Evolutionary conservation across 1,140 invertebrate species (phyloP), one percentile per base, ranked within the genome.

Genomic region (Drosophila grimshawi): DNA sequence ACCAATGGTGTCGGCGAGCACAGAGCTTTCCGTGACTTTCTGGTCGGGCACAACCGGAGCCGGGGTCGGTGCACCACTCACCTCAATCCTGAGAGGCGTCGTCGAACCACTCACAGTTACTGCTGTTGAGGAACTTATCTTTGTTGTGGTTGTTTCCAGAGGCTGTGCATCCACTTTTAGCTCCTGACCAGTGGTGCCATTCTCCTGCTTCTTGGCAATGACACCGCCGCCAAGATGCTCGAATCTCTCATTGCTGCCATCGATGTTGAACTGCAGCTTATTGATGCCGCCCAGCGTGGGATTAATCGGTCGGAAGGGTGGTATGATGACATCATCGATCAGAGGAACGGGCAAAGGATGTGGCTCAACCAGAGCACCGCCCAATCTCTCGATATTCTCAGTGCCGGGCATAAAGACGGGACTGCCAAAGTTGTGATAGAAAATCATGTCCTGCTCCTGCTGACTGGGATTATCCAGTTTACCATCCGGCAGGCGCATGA

Each of bases 351-450:
- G 92, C 57, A 92, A 11, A 0, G 91, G 92, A 76, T 92, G 91
- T 8, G 92, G 91, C 49, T 92, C 89, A 0, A 92, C 92, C 4
- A 90, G 64, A 0, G 91, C 81, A 4, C 85, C 90, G 5, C 92
- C 92, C 32, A 92, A 55, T 3, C 86, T 80, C 51, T 92, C 92
- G 7, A 92, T 91, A 7, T 83, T 90, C 39, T 90, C 86, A 0
- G 81, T 81, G 51, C 80, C 90, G 0, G 85, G 90, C 67, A 91
- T 70, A 32, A 91, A 92, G n/a, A 91, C 78, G 0, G 92, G 92
- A 76, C 85, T 92, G 5, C 81, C 86, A 53, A 92, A 92, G 56
- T 80, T 92, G 39, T 92, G 92, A 65, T 92, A 92, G 59, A 91
- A 90, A 2, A 90, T 51, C 68, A 90, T 71, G 6, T 92, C 91